Conservation (phyloP, 2,888 invertebrate species). For the Monochamus alternatus region DNA sequence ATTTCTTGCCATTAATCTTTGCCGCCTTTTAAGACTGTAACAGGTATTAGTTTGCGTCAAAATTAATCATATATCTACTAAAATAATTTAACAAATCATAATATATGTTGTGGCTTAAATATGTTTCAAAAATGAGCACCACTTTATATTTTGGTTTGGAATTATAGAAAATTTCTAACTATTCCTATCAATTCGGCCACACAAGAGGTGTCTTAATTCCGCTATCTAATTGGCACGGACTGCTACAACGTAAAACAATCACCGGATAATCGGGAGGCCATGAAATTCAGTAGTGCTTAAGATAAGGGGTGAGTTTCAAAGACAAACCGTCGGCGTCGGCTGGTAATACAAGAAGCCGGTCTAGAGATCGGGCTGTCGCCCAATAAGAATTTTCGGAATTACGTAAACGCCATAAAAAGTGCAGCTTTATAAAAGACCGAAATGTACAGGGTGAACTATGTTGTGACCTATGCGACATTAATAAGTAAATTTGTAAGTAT, state of each 20-base stretch:
- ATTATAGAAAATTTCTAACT: too few relatives aligned
- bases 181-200: slow-evolving; percentile 36
- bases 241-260: slow-evolving; percentile 50
- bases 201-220: slow-evolving; percentile 40
- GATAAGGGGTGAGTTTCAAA: slow-evolving; percentile 36
- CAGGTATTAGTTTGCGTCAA: too few relatives aligned
- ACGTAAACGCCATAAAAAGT: slow-evolving; percentile 24
- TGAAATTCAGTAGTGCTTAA: slow-evolving; percentile 36
- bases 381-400: slow-evolving; percentile 37
- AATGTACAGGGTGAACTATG: background rate
- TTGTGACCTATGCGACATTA: too few relatives aligned
- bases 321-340: slow-evolving; percentile 26
- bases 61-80: too few relatives aligned
- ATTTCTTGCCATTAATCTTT: too few relatives aligned
- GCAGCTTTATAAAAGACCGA: slow-evolving; percentile 16
- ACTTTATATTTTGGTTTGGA: too few relatives aligned
- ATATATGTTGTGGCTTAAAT: too few relatives aligned
- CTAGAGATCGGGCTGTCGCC: slow-evolving; percentile 35
- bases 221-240: slow-evolving; percentile 53
- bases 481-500: too few relatives aligned
- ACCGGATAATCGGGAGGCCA: slow-evolving; percentile 30
- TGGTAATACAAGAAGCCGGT: slow-evolving; percentile 36
- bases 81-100: too few relatives aligned
- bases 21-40: too few relatives aligned
- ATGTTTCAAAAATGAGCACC: too few relatives aligned